Conservation (phyloP, 2,113 vertebrate species). For the Antigone vipio region DNA sequence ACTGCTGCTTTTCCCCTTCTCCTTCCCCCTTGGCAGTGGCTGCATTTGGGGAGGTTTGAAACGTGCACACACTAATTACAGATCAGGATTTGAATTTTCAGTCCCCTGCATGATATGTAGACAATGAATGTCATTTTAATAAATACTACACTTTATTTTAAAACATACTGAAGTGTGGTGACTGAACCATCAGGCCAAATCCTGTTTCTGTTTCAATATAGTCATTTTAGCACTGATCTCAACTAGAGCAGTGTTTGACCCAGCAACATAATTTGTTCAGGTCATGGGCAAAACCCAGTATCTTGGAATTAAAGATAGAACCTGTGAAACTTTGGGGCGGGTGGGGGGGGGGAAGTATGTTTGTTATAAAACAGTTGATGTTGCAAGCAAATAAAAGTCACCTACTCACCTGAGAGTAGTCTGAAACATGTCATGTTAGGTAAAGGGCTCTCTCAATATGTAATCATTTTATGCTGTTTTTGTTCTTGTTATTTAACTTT, state of each 20-base stretch:
- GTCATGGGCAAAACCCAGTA: not conserved
- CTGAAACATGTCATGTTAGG: not conserved
- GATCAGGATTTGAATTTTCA: not conserved
- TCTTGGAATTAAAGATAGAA: not conserved
- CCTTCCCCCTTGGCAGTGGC: not conserved
- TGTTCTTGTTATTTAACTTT: not conserved
- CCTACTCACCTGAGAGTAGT: not conserved
- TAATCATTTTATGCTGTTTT: not conserved
- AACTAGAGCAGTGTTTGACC: not conserved
- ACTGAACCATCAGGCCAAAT: not conserved
- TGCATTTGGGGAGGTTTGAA: not conserved
- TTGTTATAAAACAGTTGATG: not conserved
- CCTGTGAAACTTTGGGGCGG: not conserved
- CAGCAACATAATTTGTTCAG: not conserved
- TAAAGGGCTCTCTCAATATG: not conserved
- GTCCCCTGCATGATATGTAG: not conserved
- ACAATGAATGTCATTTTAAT: not conserved
- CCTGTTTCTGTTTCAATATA: not conserved
- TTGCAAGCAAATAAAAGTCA: not conserved
- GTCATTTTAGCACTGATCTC: not conserved
- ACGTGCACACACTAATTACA: not conserved
- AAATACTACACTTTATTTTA: not conserved
- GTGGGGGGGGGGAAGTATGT: not conserved
- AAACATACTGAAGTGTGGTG: not conserved
- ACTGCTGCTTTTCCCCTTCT: not conserved